Evolutionary conservation across 2,888 invertebrate genomes (phyloP), one percentile per base, ranked within the genome.

Genomic region (Chaetogeoica ovagalla): DNA sequence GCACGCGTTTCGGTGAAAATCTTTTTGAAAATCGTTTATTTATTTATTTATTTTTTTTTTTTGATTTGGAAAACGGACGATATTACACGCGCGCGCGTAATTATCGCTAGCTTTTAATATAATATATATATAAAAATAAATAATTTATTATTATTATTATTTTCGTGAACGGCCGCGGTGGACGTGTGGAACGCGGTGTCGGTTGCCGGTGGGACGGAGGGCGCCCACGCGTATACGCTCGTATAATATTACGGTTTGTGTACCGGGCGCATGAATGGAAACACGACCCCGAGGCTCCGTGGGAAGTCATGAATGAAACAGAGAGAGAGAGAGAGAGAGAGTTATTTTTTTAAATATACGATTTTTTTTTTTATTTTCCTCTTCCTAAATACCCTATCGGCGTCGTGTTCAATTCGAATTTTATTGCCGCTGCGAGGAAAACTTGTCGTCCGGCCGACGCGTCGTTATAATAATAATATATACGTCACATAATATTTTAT

Each of bases 221-320:
- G 62, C 79, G 23, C 79, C 79, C 79, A 79, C 79, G 63, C 79
- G 55, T 43, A 30, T 30, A 30, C 23, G 52, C 55, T 43, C 62
- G n/a, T 69, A 48, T 57, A 23, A 69, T 59, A 48, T 62, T 60
- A 55, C 30, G 43, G 30, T 4, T 30, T 37, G 76, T 23, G 76
- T n/a, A 19, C 63, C 23, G 21, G 57, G 39, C 43, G 62, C 70
- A 79, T 79, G 79, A 79, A 79, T 79, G 79, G 63, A 79, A 79
- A 65, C n/a, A n/a, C 79, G 79, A 79, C 69, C 79, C 79, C 79
- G 70, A 63, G 63, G 70, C 71, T 57, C 79, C 79, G 79, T 79
- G 79, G 79, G 79, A 79, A 79, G 79, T 71, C 57, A 79, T 79
- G 79, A 79, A 79, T 79, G 79, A 71, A 79, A 70, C 23, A 55